phyloP scores from a whole-genome alignment of 2,888 invertebrate genomes.

The Eupithecia subumbrata region DNA sequence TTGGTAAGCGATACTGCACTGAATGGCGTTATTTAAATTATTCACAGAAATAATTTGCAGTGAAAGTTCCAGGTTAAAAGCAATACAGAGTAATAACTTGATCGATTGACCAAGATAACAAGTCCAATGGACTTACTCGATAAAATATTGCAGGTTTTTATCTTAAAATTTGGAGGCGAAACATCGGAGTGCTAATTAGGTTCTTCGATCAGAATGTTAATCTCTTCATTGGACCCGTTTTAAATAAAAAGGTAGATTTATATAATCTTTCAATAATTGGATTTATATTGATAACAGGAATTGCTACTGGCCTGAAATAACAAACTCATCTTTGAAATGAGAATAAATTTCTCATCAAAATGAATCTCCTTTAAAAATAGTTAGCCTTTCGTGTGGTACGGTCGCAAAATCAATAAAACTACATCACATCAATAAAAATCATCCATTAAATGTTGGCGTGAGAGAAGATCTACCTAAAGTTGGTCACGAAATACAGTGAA shows the following conservation, averaged over 20 bases:
- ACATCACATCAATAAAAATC: not conserved
- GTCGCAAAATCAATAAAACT: not conserved
- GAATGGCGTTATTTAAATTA: conserved; percentile 21
- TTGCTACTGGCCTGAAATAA: not conserved
- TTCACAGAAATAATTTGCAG: conserved; percentile 28
- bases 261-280: not conserved
- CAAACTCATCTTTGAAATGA: not conserved
- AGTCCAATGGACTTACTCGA: conserved; percentile 33
- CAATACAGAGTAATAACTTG: conserved; percentile 40
- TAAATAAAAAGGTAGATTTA: conserved; percentile 3
- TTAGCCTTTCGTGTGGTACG: too few species aligned
- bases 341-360: not conserved
- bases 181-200: conserved; percentile 25
- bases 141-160: conserved; percentile 32
- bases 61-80: conserved; percentile 36
- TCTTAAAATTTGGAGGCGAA: conserved; percentile 22
- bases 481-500: conserved; percentile 6
- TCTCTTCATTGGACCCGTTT: conserved; percentile 8
- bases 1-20: not conserved
- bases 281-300: not conserved
- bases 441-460: not conserved
- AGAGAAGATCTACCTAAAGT: not conserved
- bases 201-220: conserved; percentile 11
- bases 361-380: too few species aligned
- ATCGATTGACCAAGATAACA: conserved; percentile 42